phyloP scores from a whole-genome alignment of 2,888 invertebrate genomes.

The Dolomedes plantarius region DNA sequence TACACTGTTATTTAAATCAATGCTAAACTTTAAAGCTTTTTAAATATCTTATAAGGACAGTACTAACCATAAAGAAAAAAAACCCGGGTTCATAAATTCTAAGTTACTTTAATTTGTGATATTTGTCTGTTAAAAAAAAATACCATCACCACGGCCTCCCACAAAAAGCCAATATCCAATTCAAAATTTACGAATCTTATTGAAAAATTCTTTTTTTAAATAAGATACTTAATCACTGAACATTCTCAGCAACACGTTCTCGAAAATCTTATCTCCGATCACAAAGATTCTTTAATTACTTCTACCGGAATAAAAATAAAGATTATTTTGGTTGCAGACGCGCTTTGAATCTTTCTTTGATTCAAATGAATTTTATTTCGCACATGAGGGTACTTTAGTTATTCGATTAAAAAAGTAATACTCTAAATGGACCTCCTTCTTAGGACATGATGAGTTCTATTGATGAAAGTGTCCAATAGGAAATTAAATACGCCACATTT shows the following conservation, averaged over 20 bases:
- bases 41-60: too few relatives aligned
- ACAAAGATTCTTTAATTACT: slow-evolving; percentile 3
- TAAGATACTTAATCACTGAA: not conserved
- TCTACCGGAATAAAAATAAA: not conserved
- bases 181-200: not conserved
- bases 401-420: not conserved
- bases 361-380: slow-evolving; percentile 4
- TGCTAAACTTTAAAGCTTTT: too few relatives aligned
- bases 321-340: not conserved
- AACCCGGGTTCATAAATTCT: too few relatives aligned
- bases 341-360: not conserved
- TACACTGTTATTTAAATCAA: too few relatives aligned
- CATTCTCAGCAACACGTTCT: not conserved
- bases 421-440: not conserved
- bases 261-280: not conserved
- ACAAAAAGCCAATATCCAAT: not conserved
- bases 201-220: not conserved
- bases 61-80: too few relatives aligned
- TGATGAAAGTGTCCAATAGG: not conserved
- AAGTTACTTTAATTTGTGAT: too few relatives aligned
- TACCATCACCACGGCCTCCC: too few relatives aligned
- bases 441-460: not conserved
- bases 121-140: too few relatives aligned
- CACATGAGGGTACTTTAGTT: not conserved
- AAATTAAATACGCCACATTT: not conserved